These are phyloP conservation scores for Coremacera marginata DNA, from an alignment of 2,888 invertebrate species.

Conservation along the genomic window DNA sequence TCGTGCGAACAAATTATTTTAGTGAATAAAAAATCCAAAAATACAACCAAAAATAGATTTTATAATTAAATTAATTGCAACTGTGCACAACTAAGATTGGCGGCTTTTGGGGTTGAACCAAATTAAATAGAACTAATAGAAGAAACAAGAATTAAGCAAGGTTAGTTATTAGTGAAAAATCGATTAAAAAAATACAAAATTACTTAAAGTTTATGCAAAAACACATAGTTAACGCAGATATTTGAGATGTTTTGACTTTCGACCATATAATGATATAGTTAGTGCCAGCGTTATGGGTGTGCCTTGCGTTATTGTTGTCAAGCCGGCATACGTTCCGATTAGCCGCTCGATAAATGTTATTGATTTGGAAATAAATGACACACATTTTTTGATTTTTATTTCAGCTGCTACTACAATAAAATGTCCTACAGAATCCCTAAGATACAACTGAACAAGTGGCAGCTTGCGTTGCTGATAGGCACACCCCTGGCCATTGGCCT, in stretches of 20 bases:
- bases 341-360: too few species aligned
- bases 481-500: conserved; percentile 86
- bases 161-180: conserved; percentile 22
- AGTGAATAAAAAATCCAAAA: conserved; percentile 18
- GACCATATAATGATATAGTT: not conserved
- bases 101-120: not conserved
- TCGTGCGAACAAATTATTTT: conserved; percentile 31
- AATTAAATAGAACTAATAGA: not conserved
- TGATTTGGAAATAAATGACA: too few species aligned
- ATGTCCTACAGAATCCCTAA: conserved; percentile 59
- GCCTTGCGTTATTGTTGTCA: too few species aligned
- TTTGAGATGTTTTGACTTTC: not conserved
- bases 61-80: not conserved
- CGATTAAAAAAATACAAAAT: conserved; percentile 21
- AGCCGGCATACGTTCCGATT: too few species aligned
- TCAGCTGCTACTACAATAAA: conserved; percentile 18
- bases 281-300: too few species aligned
- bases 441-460: conserved; percentile 78
- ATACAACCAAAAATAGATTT: conserved; percentile 1
- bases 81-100: not conserved
- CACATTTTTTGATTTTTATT: not conserved
- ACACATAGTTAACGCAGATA: not conserved
- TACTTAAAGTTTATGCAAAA: not conserved
- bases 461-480: conserved; percentile 85
- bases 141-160: conserved; percentile 15